These are phyloP conservation scores for Paramuricea clavata DNA, from an alignment of 92 coral and sea anemone genomes.

Conservation along the genomic window DNA sequence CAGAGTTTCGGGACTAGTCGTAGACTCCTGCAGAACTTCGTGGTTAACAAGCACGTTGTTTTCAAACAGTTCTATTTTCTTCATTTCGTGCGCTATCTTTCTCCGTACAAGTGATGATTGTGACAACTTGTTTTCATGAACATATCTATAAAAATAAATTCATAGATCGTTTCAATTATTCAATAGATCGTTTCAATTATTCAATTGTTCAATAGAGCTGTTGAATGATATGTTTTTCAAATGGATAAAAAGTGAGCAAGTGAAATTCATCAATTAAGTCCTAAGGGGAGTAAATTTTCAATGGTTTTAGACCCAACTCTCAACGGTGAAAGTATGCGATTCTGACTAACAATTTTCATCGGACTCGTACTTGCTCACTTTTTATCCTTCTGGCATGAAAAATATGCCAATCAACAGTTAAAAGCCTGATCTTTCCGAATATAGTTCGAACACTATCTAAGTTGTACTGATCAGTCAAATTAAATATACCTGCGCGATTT, in stretches of 20 bases:
- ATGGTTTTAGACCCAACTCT: no score
- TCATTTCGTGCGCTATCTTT: not conserved
- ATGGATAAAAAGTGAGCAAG: not conserved
- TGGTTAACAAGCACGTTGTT: not conserved
- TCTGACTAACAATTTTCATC: no score
- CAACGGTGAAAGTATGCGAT: no score
- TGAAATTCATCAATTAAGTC: not conserved
- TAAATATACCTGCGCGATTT: slow-evolving; percentile 15
- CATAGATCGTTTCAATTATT: no score
- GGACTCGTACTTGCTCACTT: no score
- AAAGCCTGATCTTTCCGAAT: no score
- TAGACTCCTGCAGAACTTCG: not conserved
- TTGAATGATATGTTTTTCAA: no score
- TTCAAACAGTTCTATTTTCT: not conserved
- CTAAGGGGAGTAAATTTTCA: not conserved
- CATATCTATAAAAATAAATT: not conserved
- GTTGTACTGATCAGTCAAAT: no score
- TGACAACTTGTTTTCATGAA: not conserved
- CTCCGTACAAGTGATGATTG: not conserved
- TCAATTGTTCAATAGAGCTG: no score
- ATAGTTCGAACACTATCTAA: not conserved
- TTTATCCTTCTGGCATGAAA: no score
- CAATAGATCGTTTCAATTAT: no score
- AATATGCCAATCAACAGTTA: no score
- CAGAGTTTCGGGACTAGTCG: not conserved